A percentile compares a stretch with the other conserved stretches of the same genome.
These are phyloP conservation scores for Prietella phreatophila DNA, from an alignment of 2,113 vertebrate genomes.

Conservation along the genomic window DNA sequence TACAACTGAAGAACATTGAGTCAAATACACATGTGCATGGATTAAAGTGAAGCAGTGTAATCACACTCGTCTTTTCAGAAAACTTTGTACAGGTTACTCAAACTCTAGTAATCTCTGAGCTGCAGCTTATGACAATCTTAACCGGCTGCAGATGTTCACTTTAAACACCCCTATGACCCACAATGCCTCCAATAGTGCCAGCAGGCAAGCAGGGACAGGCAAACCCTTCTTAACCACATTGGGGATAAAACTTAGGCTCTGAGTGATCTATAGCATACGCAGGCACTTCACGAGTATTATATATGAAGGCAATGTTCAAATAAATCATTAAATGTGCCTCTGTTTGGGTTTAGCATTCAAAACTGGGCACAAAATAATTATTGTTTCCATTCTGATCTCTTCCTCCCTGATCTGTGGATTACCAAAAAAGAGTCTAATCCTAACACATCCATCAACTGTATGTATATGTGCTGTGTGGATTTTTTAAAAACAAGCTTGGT, in stretches of 20 bases:
- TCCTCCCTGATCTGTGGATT: background rate
- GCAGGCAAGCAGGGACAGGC: background rate
- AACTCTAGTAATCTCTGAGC: background rate
- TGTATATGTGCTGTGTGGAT: background rate
- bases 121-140: conserved; percentile 36
- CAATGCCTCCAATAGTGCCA: conserved; percentile 3
- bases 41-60: background rate
- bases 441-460: background rate
- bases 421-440: background rate
- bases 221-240: background rate
- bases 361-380: background rate
- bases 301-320: background rate
- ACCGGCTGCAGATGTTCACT: conserved; percentile 76
- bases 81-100: background rate
- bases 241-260: background rate
- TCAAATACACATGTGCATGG: background rate
- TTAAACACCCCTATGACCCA: conserved; percentile 68
- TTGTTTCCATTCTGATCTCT: conserved; percentile 2
- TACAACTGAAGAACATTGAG: background rate
- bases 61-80: background rate
- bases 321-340: background rate
- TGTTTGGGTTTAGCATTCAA: conserved; percentile 9
- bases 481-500: background rate
- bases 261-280: conserved; percentile 13
- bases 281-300: background rate